These are phyloP conservation scores for Sphecodes monilicornis DNA, from an alignment of 2,888 invertebrate genomes.

Conservation along the genomic window DNA sequence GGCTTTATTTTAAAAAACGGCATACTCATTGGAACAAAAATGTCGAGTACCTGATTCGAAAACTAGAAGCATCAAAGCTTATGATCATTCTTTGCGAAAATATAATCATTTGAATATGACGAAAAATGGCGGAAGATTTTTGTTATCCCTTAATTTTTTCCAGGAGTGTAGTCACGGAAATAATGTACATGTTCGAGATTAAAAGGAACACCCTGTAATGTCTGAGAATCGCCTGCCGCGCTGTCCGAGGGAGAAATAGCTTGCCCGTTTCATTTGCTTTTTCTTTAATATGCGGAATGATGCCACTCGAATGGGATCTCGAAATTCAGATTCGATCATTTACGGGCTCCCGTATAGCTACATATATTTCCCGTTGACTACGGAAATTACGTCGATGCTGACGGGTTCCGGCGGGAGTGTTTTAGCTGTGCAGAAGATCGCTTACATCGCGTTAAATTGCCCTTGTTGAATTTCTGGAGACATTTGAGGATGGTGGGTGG, in stretches of 20 bases:
- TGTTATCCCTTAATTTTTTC: no score
- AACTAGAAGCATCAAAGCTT: no score
- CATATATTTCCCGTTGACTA: conserved; percentile 28
- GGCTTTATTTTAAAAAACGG: no score
- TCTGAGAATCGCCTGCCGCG: no score
- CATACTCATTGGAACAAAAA: no score
- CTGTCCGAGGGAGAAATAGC: background rate
- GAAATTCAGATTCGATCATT: background rate
- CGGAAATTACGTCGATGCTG: conserved; percentile 36
- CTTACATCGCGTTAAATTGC: conserved; percentile 43
- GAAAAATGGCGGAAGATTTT: no score
- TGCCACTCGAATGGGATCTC: background rate
- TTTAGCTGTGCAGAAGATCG: conserved; percentile 13
- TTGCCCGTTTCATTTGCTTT: background rate
- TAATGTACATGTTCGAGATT: no score
- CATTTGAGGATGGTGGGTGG: background rate
- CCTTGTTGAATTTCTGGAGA: conserved; percentile 42
- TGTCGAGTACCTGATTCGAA: no score
- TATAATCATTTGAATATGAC: no score
- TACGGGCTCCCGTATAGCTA: background rate
- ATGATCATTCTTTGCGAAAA: no score
- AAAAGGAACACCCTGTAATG: no score
- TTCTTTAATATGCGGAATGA: background rate
- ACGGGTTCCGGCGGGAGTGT: background rate
- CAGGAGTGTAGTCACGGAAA: no score